Evolutionary conservation across 2,113 vertebrate genomes (phyloP).

Genomic region (Centropristis striata): DNA sequence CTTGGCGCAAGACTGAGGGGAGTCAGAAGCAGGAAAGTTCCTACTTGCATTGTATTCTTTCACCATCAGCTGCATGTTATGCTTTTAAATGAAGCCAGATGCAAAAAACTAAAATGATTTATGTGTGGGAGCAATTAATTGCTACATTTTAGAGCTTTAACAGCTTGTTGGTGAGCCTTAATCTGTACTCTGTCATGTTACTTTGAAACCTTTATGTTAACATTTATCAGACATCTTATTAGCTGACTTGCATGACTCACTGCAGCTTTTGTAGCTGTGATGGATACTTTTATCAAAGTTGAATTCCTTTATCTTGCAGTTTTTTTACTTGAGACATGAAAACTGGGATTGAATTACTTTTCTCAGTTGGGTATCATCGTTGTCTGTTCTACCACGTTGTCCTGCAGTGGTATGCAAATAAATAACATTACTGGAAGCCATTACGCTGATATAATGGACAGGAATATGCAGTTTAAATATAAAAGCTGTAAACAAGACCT

Average conservation of each 20-base stretch:
- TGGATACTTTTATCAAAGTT: slow-evolving; percentile 6
- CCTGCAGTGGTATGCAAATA: not conserved
- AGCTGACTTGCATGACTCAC: not conserved
- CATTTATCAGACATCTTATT: slow-evolving; percentile 1
- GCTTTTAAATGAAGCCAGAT: not conserved
- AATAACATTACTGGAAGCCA: slow-evolving; percentile 15
- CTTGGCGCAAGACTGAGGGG: not conserved
- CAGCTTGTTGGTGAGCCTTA: not conserved
- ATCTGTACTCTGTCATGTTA: not conserved
- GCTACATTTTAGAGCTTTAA: not conserved
- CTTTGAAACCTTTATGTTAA: not conserved
- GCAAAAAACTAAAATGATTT: not conserved
- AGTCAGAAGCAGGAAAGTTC: not conserved
- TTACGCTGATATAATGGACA: slow-evolving; percentile 7
- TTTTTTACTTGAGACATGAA: not conserved
- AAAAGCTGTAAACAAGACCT: slow-evolving; percentile 45
- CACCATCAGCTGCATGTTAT: not conserved
- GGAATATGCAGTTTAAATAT: slow-evolving; percentile 41
- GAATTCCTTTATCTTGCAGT: not conserved
- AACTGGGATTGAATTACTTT: not conserved
- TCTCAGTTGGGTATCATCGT: not conserved
- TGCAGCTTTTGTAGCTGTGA: not conserved
- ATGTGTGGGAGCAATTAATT: not conserved
- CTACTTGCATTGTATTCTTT: not conserved
- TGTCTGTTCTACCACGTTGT: not conserved